phyloP scores from a whole-genome alignment of 1,140 invertebrate genomes.

The Lasaia peninsularis region DNA sequence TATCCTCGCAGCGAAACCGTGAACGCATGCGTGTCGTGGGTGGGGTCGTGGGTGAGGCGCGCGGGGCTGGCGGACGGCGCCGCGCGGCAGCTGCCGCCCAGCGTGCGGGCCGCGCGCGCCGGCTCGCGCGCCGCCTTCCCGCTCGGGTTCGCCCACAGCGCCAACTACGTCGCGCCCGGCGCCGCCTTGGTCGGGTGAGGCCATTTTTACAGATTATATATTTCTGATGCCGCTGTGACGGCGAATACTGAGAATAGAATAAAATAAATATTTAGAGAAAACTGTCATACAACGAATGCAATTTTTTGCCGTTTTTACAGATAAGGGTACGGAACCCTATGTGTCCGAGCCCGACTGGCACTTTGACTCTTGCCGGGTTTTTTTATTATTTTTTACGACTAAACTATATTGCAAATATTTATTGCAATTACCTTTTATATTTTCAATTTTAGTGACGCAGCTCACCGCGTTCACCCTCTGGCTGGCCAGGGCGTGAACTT shows the following conservation, averaged over 20 bases:
- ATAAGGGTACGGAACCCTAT: no score
- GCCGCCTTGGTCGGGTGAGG: slow-evolving; percentile 50
- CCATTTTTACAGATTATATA: no score
- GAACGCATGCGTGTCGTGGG: slow-evolving; percentile 76
- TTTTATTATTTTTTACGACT: no score
- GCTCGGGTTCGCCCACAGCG: slow-evolving; percentile 92
- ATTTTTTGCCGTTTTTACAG: no score
- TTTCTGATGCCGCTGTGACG: no score
- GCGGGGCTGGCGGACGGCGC: slow-evolving; percentile 68
- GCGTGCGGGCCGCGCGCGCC: slow-evolving; percentile 80
- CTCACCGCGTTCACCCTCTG: slow-evolving; percentile 96
- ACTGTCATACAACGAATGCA: no score
- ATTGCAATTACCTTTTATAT: no score
- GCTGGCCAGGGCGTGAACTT: slow-evolving; percentile 98
- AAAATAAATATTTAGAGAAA: no score
- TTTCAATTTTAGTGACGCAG: slow-evolving; percentile 87
- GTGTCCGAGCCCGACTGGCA: no score
- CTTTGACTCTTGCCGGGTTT: no score
- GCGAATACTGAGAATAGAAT: no score
- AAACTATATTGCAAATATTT: no score
- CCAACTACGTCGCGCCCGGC: slow-evolving; percentile 84
- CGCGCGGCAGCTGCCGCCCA: slow-evolving; percentile 87
- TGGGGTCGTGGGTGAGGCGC: slow-evolving; percentile 72
- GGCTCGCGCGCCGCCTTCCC: slow-evolving; percentile 92
- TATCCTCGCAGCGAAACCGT: slow-evolving; percentile 79